Conservation (phyloP, 92 coral and sea anemone genomes). For the Nematostella vectensis region DNA sequence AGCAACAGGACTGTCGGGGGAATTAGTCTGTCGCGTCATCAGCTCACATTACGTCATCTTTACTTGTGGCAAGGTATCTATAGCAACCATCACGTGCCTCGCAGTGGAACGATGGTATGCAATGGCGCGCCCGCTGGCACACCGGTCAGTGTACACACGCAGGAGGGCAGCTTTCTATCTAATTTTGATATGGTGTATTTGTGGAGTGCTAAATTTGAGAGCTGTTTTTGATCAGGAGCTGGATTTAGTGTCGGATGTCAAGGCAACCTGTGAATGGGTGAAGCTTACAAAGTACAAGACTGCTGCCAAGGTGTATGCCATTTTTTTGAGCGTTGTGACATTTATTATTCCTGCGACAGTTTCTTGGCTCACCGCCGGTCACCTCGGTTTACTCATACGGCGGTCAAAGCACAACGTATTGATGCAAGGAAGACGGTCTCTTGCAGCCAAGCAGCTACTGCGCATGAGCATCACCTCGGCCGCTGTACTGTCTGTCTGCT, state of each 20-base stretch:
- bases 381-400: constrained; percentile 37
- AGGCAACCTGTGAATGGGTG: constrained; percentile 31
- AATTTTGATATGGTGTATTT: constrained; percentile 33
- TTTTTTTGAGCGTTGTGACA: constrained; percentile 31
- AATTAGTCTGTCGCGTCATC: constrained; percentile 52
- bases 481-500: constrained; percentile 48
- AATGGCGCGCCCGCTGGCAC: constrained; percentile 47
- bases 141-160: constrained; percentile 19
- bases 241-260: constrained; percentile 17
- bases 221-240: constrained; percentile 46
- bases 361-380: constrained; percentile 51
- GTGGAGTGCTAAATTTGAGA: constrained; percentile 21
- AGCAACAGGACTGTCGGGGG: constrained; percentile 33
- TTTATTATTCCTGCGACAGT: constrained; percentile 56
- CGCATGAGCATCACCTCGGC: constrained; percentile 63
- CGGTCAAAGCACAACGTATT: constrained; percentile 19
- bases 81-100: constrained; percentile 49
- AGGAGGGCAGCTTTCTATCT: constrained; percentile 30
- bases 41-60: constrained; percentile 69
- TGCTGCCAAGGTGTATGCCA: background rate
- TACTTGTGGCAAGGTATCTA: constrained; percentile 52
- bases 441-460: constrained; percentile 26
- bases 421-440: constrained; percentile 13
- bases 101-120: constrained; percentile 83
- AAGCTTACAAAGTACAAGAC: constrained; percentile 3